Base-by-base conservation (phyloP, 1,140 invertebrate genomes). In the Halesus radiatus region DNA sequence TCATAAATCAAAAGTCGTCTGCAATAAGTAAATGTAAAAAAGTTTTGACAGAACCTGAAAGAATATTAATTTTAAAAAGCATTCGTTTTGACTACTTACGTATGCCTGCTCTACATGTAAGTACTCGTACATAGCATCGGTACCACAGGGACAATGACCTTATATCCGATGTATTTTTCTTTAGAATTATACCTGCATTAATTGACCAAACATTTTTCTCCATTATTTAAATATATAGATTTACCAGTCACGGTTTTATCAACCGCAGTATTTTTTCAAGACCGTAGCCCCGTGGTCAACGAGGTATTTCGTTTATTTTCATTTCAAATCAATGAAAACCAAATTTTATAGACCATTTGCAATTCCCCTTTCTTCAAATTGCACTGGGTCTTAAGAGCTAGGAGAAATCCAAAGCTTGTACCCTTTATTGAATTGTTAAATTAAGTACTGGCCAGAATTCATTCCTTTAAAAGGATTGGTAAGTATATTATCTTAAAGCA, bases 241-340 rank as follows among this genome's bases (percentile, higher is more conserved):
- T 10, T 45, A 1, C 37, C 37, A 45, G 37, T 45, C 37, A 45
- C 10, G 37, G 10, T 45, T 45, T 45, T 45, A 13, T 13, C 54
- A 56, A 18, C n/a, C 54, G 10, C 54, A 23, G 32, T 7, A 70
- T 70, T 70, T 50, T n/a, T n/a, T 15, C 45, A 50, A 32, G 45
- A 75, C 56, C 52, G 58, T 26, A 37, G n/a, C 18, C n/a, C 32
- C 66, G 18, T 45, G 37, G 10, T 45, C 37, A 45, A 7, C 8
- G 37, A 45, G 66, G 18, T 10, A 70, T 56, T 79, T 26, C 53
- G 72, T 78, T 74, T 77, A 32, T 78, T 81, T 74, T 77, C 81
- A 15, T 58, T 80, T 50, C 50, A 64, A 79, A 78, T 80, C 79
- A 80, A 76, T 80, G 73, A 80, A 76, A 73, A 76, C 50, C n/a